phyloP scores from a whole-genome alignment of 2,113 vertebrate species.

The Nematolebias whitei region DNA sequence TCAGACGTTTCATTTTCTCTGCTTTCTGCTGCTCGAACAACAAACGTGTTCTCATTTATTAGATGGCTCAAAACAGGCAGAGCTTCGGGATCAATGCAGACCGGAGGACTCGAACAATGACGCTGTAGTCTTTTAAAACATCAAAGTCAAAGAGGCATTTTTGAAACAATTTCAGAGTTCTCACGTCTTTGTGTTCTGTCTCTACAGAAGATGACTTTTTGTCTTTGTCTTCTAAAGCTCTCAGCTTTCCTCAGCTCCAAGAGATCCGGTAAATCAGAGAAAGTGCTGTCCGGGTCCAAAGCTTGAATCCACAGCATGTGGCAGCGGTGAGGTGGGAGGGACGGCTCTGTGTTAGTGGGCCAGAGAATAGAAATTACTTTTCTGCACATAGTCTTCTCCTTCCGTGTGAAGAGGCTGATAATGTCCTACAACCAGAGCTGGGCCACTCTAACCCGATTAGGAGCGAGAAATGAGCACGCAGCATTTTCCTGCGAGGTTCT shows the following conservation, averaged over 20 bases:
- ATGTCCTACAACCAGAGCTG: constrained; percentile 38
- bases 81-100: background rate
- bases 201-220: background rate
- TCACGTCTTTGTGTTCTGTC: background rate
- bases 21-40: no score
- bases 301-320: constrained; percentile 2
- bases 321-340: constrained; percentile 7
- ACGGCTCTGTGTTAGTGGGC: constrained; percentile 4
- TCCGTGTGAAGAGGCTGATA: constrained; percentile 35
- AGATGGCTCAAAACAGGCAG: no score
- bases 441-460: constrained; percentile 46
- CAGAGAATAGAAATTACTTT: constrained; percentile 31
- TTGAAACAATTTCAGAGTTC: background rate
- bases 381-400: constrained; percentile 7
- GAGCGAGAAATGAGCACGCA: constrained; percentile 22
- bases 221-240: constrained; percentile 8
- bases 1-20: no score
- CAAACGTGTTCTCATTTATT: no score
- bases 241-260: background rate
- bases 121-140: background rate
- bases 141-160: background rate
- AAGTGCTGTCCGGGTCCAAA: constrained; percentile 6
- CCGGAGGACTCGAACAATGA: background rate
- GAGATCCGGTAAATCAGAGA: constrained; percentile 16
- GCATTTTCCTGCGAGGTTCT: constrained; percentile 30